Percentiles rank a stretch among this genome's conserved stretches.
These are phyloP conservation scores for Phyllotreta cruciferae DNA, from an alignment of 2,888 invertebrate genomes.

Conservation along the genomic window DNA sequence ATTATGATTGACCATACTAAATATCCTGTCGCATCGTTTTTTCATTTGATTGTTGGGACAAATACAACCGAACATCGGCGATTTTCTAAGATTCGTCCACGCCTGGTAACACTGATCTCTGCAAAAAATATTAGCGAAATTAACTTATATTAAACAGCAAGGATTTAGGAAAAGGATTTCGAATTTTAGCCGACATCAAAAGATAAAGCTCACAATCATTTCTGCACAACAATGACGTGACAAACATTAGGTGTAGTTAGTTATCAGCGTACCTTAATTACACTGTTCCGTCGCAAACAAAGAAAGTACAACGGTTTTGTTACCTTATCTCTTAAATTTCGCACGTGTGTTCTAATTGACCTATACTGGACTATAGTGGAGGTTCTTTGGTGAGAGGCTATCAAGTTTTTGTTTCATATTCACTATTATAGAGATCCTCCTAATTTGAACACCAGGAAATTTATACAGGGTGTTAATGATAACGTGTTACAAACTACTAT, in stretches of 20 bases:
- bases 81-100: conserved; percentile 85
- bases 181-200: neutral
- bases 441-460: no score
- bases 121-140: conserved; percentile 35
- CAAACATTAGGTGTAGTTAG: no score
- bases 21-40: conserved; percentile 87
- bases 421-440: no score
- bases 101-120: conserved; percentile 87
- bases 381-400: no score
- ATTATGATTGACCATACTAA: conserved; percentile 89
- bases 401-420: no score
- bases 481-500: neutral
- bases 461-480: neutral
- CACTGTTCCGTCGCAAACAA: no score
- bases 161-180: neutral
- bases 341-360: no score
- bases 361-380: no score
- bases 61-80: conserved; percentile 92
- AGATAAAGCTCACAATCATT: conserved; percentile 6
- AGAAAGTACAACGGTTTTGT: no score
- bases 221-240: no score
- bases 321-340: no score
- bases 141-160: neutral
- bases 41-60: conserved; percentile 91
- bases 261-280: no score